phyloP scores from a whole-genome alignment of 2,888 invertebrate genomes.

The Deroplatys truncata region DNA sequence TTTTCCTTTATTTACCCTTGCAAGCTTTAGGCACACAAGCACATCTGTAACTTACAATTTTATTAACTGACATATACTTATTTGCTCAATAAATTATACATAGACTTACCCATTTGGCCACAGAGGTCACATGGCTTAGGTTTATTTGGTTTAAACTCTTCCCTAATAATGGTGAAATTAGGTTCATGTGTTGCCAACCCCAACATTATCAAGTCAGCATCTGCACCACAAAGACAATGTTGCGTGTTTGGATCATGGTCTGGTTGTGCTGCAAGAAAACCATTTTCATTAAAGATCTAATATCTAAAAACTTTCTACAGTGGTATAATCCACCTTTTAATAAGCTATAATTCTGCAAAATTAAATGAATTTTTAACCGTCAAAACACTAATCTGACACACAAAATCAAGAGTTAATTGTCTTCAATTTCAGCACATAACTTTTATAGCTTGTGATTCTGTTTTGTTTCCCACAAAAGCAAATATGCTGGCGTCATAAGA shows the following conservation, averaged over 20 bases:
- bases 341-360: neutral
- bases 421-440: no score
- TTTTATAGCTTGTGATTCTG: no score
- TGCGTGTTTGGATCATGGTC: constrained; percentile 97
- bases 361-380: no score
- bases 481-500: no score
- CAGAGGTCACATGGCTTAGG: constrained; percentile 95
- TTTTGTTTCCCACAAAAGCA: no score
- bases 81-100: no score
- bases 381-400: neutral
- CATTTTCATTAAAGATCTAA: neutral
- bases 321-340: neutral
- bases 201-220: constrained; percentile 97
- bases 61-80: no score
- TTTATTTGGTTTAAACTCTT: constrained; percentile 97
- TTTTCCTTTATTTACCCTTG: no score
- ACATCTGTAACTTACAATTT: no score
- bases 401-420: no score
- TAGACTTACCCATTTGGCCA: constrained; percentile 62
- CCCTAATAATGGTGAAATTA: constrained; percentile 96
- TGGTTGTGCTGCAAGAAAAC: constrained; percentile 64
- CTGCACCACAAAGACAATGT: constrained; percentile 97
- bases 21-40: no score
- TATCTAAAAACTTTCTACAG: neutral
- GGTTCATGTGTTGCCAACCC: constrained; percentile 98